These are phyloP conservation scores for Cassiopea andromeda DNA, from an alignment of 30 jellyfish, hydroid and myxozoan species.

Conservation along the genomic window DNA sequence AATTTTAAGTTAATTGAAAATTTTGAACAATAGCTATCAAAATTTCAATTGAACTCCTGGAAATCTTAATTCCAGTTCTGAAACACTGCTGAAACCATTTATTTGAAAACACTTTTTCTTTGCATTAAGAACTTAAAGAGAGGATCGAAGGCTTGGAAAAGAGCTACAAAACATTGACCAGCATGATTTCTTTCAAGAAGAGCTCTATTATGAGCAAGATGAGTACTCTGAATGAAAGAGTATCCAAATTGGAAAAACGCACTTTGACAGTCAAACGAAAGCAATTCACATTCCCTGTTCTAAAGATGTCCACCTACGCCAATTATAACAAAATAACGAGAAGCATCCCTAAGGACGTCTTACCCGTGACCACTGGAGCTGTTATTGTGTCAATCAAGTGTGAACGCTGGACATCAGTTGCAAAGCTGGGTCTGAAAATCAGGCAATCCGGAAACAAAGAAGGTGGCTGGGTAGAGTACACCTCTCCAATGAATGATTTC, in stretches of 20 bases:
- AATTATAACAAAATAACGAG: neutral
- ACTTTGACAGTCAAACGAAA: constrained; percentile 28
- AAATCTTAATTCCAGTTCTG: too few relatives aligned
- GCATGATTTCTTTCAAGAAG: too few relatives aligned
- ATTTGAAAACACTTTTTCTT: too few relatives aligned
- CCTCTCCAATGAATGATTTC: constrained; percentile 49
- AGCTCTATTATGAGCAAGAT: neutral
- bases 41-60: too few relatives aligned
- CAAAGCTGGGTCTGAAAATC: neutral
- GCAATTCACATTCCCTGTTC: constrained; percentile 14
- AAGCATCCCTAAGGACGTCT: constrained; percentile 3
- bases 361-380: constrained; percentile 47
- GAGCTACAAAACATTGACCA: too few relatives aligned
- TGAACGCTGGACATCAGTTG: constrained; percentile 11
- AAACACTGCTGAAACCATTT: too few relatives aligned
- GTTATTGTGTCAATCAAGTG: constrained; percentile 46
- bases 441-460: constrained; percentile 35
- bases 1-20: too few relatives aligned
- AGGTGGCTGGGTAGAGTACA: constrained; percentile 14
- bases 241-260: neutral
- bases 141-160: neutral
- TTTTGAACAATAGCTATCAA: too few relatives aligned
- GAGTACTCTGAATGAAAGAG: neutral
- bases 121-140: too few relatives aligned
- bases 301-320: neutral